These are phyloP conservation scores for Poicephalus gulielmi DNA, from an alignment of 2,113 vertebrate genomes.

Conservation along the genomic window DNA sequence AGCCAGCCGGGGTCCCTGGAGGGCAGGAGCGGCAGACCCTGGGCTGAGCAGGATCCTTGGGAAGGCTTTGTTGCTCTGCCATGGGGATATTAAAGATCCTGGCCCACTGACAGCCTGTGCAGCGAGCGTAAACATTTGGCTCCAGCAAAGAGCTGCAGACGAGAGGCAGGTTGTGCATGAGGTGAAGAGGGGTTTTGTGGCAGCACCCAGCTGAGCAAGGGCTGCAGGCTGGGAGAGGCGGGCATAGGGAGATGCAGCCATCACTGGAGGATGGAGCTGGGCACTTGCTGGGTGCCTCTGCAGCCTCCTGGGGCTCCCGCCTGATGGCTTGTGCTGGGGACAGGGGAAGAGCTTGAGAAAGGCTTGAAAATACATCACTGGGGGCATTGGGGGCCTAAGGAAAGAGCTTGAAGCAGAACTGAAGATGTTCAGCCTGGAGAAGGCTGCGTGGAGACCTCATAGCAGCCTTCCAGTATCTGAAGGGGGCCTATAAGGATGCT, in stretches of 20 bases:
- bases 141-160: not conserved
- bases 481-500: not conserved
- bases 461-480: not conserved
- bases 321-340: not conserved
- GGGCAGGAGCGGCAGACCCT: not conserved
- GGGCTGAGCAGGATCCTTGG: not conserved
- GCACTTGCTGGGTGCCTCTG: not conserved
- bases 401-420: not conserved
- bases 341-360: not conserved
- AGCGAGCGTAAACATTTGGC: not conserved
- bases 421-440: not conserved
- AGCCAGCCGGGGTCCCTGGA: not conserved
- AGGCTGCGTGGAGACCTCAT: not conserved
- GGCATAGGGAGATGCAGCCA: accelerated
- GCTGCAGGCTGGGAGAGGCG: not conserved
- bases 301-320: not conserved
- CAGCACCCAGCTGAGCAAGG: not conserved
- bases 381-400: not conserved
- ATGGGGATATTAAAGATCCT: not conserved
- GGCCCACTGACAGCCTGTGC: not conserved
- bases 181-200: accelerated
- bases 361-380: not conserved
- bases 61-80: not conserved
- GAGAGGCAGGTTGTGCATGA: not conserved
- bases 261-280: accelerated